Base-by-base conservation (phyloP, 1,140 invertebrate genomes). In the Subanguina moxae region DNA sequence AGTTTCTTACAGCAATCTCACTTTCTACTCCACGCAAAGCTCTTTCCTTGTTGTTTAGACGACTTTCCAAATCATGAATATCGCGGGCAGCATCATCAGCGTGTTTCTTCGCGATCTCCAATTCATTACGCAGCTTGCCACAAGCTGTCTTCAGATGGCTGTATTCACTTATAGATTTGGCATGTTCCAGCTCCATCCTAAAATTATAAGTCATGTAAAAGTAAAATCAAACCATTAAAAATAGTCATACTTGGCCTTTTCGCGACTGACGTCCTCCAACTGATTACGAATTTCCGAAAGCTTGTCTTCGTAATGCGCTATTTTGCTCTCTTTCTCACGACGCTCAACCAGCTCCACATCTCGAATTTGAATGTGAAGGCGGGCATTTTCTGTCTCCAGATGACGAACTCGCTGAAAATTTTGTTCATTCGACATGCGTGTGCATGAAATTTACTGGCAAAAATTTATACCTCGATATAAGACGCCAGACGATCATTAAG, bases 41-140 rank as follows among this genome's bases (percentile, higher is more conserved):
- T 93, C 93, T 62, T 88, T 88, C 70, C 93, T 91, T 21, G 87
- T 85, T 87, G 69, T 90, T 89, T 82, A 89, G 90, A 72, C 88
- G 89, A 83, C 91, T 89, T 56, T 88, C 86, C 73, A 88, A 88
- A 32, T 91, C 83, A 75, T 93, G 90, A 25, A 86, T 72, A 87
- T 87, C 52, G 58, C 42, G 1, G 25, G 43, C 23, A 43, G 30
- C 11, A 66, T 57, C 9, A 89, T 87, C 1, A 85, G 86, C 78
- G 93, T 90, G 56, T 87, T 88, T 52, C 43, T 86, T 72, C n/a
- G 88, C 86, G 62, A 87, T 83, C 67, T 86, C 83, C 42, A 89
- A 86, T 71, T 94, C 92, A 78, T 90, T 90, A 32, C 88, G 90
- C 78, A 91, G 90, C 78, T 91, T 92, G 0, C 89, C 71, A 90